phyloP scores from a whole-genome alignment of 2,797 vertebrate genomes.

The Hyperoplus lanceolatus region DNA sequence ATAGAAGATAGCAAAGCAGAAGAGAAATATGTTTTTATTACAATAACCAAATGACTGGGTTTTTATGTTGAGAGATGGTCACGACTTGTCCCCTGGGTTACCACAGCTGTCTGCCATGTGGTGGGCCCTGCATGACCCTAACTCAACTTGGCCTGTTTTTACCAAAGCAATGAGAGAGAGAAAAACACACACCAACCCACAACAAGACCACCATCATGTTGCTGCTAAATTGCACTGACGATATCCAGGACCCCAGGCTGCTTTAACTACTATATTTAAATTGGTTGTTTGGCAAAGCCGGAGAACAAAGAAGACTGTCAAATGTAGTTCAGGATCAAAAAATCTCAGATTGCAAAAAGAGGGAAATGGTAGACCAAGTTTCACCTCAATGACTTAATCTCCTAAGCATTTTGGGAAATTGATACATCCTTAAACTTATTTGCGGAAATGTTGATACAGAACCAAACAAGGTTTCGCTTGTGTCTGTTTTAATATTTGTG shows the following conservation, averaged over 20 bases:
- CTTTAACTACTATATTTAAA: constrained; percentile 8
- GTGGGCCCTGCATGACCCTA: constrained; percentile 29
- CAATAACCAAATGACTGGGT: constrained; percentile 24
- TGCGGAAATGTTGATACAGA: background rate
- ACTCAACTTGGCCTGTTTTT: background rate
- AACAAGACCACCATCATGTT: constrained; percentile 51
- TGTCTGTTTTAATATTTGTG: background rate
- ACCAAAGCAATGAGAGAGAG: constrained; percentile 36
- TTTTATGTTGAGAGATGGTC: constrained; percentile 37
- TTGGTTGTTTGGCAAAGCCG: constrained; percentile 34
- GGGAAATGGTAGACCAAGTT: background rate
- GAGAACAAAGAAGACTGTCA: background rate
- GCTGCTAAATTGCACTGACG: constrained; percentile 24
- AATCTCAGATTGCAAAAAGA: constrained; percentile 12
- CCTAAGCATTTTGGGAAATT: background rate
- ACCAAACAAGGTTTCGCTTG: background rate
- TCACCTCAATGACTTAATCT: too few relatives aligned
- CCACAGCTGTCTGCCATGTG: constrained; percentile 62
- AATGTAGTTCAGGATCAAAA: constrained; percentile 27
- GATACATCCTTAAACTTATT: background rate
- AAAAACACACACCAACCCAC: constrained; percentile 41
- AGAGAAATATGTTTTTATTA: constrained; percentile 29
- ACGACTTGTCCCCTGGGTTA: background rate
- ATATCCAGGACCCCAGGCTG: background rate
- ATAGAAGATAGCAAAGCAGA: constrained; percentile 5